Evolutionary conservation across 2,797 vertebrate genomes (phyloP), one percentile per base, ranked within the genome.

Genomic region (Rousettus madagascariensis): DNA sequence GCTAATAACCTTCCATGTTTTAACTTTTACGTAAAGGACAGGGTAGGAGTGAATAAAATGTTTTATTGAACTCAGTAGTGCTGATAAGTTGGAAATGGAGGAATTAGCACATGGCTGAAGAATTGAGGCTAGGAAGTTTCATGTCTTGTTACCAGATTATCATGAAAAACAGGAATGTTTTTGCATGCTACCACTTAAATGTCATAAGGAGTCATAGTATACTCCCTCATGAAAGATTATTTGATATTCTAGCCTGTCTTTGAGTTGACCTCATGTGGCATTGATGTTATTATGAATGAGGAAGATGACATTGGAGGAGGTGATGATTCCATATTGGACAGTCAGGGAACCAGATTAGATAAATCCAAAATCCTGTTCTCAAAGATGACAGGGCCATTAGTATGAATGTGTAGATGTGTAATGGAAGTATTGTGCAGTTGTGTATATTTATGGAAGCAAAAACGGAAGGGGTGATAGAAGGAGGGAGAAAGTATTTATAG

Each of bases 371-470:
- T 33, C 80, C 38, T 0, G 0, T 90, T 6, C 77, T 92, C 49
- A 66, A 55, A 68, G 30, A 90, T 83, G 33, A n/a, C 68, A 71
- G 75, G 8, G 24, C 63, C 26, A 41, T 94, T 96, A 80, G 30
- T 75, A 38, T 57, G 75, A 91, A 28, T 36, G 66, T 72, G 24
- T 85, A 90, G 74, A 41, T 63, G 3, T 57, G 5, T 38, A 72
- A 55, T 83, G n/a, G 30, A 86, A 79, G 36, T 63, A n/a, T 33
- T 86, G 13, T 74, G 4, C 5, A 19, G 3, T 90, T 79, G 57
- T 85, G 13, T 75, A 26, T 88, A 65, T 85, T 96, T 95, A 51
- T 93, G 26, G 22, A 87, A 74, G 15, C n/a, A 66, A 71, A 78
- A 74, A 15, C 33, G 8, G 6, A 28, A 38, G 12, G 11, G 26